A percentile compares a stretch with the other conserved stretches of the same genome.
Conservation (phyloP, 2,113 vertebrate species). For the Semnornis frantzii region DNA sequence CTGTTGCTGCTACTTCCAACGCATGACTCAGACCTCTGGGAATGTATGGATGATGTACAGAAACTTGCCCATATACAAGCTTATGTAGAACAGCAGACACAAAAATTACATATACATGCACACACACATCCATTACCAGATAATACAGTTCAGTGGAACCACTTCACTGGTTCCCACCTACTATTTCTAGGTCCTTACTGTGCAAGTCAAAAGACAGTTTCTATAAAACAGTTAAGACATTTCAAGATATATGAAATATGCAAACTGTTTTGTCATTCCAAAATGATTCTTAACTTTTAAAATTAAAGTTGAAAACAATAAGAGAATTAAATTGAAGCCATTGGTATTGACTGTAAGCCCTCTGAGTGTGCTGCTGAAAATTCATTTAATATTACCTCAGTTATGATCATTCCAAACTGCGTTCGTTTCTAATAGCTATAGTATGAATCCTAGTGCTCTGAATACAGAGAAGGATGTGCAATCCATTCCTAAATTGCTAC, state of each 20-base stretch:
- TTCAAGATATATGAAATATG: background rate
- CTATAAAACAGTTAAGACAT: background rate
- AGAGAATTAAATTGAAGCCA: background rate
- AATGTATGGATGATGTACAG: background rate
- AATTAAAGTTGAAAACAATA: background rate
- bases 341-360: background rate
- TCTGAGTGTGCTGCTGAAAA: background rate
- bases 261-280: background rate
- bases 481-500: background rate
- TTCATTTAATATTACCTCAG: background rate
- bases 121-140: fast-evolving
- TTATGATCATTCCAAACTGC: background rate
- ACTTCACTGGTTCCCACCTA: background rate
- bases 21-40: background rate
- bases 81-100: background rate
- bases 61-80: background rate
- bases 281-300: background rate
- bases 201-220: background rate
- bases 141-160: background rate
- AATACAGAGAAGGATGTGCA: background rate
- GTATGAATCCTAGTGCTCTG: background rate
- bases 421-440: background rate
- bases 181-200: background rate
- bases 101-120: background rate
- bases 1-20: background rate